Base-by-base conservation (phyloP, 2,113 vertebrate genomes). In the Charadrius vociferus region DNA sequence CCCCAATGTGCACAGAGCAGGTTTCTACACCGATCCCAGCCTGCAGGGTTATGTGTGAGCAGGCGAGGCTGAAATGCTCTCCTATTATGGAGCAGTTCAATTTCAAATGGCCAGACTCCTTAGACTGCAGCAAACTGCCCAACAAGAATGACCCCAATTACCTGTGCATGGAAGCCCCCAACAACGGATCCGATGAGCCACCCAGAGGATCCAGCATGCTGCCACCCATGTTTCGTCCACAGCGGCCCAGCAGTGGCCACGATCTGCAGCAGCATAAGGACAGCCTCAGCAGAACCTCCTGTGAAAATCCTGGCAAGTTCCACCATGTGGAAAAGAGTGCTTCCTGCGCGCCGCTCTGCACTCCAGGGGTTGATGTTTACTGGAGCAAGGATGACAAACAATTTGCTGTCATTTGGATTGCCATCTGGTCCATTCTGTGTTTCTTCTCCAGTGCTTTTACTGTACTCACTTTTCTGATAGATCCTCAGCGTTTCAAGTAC, bases 1-100 rank as follows among this genome's bases (percentile, higher is more conserved):
- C 99, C 14, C 99, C 99, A 36, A 99, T 99, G 99, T 99, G 99
- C 98, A 99, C 99, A 0, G 99, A 99, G 98, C 99, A 99, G 97
- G 99, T 99, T 93, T 99, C 99, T 14, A 98, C 99, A 15, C 99
- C 99, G 12, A 99, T 99, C 97, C 99, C 99, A 1, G 99, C 99
- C 37, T 99, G 99, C 96, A 98, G 99, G 65, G 99, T 99, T 27
- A 99, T 99, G 99, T 99, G 99, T 6, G 99, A 99, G 97, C 99
- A 99, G 97, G 99, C 99, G 39, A 98, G 99, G 95, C 94, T 98
- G 26, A 99, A 99, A 86, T 99, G 99, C 97, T 99, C 99, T 1
- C 99, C 99, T 4, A 99, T 99, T 41, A 98, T 99, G 99, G 99
- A 99, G 81, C 98, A 99, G 96, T 99, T 99, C 96, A 98, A 99